These are phyloP conservation scores for Torymus auratus DNA, from an alignment of 2,888 invertebrate genomes.

Conservation along the genomic window DNA sequence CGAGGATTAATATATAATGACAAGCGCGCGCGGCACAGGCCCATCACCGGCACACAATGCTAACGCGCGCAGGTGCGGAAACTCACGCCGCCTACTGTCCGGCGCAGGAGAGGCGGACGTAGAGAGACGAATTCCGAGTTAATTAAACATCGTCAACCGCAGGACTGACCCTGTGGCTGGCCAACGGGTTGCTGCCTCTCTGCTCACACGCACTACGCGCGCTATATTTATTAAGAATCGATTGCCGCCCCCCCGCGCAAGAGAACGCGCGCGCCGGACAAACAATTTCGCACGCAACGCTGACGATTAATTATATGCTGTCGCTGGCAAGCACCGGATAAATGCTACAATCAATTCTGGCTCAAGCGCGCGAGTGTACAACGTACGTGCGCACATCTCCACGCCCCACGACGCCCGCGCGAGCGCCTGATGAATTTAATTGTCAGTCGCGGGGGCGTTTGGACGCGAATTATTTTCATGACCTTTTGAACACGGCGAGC, in stretches of 20 bases:
- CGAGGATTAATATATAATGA: too few species aligned
- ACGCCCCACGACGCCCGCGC: too few species aligned
- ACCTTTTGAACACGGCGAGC: too few species aligned
- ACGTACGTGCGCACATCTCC: too few species aligned
- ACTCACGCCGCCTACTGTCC: background rate
- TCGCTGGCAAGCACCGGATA: constrained; percentile 68
- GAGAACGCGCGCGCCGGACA: constrained; percentile 42
- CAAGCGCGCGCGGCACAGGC: too few species aligned
- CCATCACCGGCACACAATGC: constrained; percentile 10
- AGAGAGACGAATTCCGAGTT: constrained; percentile 59
- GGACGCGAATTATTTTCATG: too few species aligned
- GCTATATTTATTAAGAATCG: too few species aligned
- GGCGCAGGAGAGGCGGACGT: background rate
- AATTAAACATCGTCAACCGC: constrained; percentile 67
- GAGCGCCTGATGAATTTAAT: too few species aligned
- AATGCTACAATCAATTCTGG: constrained; percentile 72
- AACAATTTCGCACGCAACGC: constrained; percentile 65
- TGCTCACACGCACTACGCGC: too few species aligned
- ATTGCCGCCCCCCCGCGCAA: too few species aligned
- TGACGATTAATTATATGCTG: constrained; percentile 73
- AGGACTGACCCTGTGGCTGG: constrained; percentile 30
- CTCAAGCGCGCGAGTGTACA: background rate
- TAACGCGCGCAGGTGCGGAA: background rate
- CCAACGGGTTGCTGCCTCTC: too few species aligned
- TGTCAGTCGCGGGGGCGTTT: too few species aligned